phyloP scores from a whole-genome alignment of 1,140 invertebrate genomes.

The Aporrectodea caliginosa region DNA sequence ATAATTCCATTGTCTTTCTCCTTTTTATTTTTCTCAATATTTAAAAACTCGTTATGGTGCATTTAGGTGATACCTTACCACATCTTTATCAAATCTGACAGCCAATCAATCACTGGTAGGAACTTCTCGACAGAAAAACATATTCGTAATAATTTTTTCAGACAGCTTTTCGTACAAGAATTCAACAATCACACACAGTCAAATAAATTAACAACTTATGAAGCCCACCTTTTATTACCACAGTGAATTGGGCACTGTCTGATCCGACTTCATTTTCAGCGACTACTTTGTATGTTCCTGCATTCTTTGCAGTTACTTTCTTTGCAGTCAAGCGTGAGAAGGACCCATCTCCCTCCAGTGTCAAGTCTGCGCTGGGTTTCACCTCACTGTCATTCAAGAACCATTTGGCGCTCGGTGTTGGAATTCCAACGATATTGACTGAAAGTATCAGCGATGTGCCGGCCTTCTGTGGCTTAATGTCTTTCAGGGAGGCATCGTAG shows the following conservation, averaged over 20 bases:
- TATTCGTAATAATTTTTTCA: too few species aligned
- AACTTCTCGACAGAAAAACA: too few species aligned
- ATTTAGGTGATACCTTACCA: too few species aligned
- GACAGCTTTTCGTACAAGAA: too few species aligned
- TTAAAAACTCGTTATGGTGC: too few species aligned
- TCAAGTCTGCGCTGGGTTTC: not conserved
- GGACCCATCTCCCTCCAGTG: not conserved
- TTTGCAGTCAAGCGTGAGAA: constrained; percentile 61
- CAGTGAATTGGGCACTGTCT: constrained; percentile 59
- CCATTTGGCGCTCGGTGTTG: constrained; percentile 79
- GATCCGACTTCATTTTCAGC: constrained; percentile 76
- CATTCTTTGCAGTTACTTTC: constrained; percentile 74
- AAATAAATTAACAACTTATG: too few species aligned
- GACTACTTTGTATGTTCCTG: constrained; percentile 74
- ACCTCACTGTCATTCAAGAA: constrained; percentile 63
- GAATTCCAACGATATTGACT: constrained; percentile 76
- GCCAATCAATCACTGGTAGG: too few species aligned
- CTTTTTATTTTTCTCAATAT: too few species aligned
- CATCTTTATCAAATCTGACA: too few species aligned
- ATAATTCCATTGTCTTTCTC: too few species aligned
- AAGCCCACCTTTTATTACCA: constrained; percentile 61
- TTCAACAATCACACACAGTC: too few species aligned
- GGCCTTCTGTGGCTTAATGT: constrained; percentile 42
- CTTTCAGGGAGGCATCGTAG: constrained; percentile 36
- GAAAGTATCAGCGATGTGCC: constrained; percentile 44